Evolutionary conservation across 2,888 invertebrate species (phyloP).

Genomic region (Neoitamus cyanurus): DNA sequence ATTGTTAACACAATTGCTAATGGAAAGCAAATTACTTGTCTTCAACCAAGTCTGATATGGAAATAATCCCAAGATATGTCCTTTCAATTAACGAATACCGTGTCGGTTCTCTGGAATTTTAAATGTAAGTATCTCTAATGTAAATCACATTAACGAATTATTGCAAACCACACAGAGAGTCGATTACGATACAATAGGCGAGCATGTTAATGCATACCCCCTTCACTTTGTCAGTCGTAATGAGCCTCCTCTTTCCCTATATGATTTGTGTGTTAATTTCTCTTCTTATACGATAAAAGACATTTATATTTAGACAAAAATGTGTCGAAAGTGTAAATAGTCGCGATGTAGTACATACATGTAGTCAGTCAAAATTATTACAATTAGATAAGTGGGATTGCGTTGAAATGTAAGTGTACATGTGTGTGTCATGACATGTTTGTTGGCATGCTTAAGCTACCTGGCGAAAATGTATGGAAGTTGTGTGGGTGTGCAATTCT

Average conservation of each 20-base stretch:
- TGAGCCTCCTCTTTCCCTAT: constrained; percentile 12
- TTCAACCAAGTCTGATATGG: background rate
- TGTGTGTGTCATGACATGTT: background rate
- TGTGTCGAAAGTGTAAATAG: constrained; percentile 10
- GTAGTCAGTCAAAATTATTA: constrained; percentile 30
- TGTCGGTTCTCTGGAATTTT: background rate
- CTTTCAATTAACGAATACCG: background rate
- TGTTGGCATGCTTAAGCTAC: background rate
- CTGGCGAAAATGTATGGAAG: background rate
- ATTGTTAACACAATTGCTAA: background rate
- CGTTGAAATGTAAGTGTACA: background rate
- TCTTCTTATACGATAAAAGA: background rate
- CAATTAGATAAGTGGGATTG: constrained; percentile 11
- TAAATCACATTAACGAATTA: background rate
- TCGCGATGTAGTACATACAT: constrained; percentile 27
- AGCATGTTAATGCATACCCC: background rate
- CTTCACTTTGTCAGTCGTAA: constrained; percentile 11
- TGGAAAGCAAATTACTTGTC: background rate
- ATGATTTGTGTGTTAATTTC: constrained; percentile 14
- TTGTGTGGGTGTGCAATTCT: background rate
- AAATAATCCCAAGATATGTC: background rate
- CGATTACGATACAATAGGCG: background rate
- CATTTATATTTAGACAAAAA: constrained; percentile 35
- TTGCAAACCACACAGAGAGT: background rate
- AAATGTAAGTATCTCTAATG: background rate